These are phyloP conservation scores for Achroia grisella DNA, from an alignment of 1,140 invertebrate genomes.

Conservation along the genomic window DNA sequence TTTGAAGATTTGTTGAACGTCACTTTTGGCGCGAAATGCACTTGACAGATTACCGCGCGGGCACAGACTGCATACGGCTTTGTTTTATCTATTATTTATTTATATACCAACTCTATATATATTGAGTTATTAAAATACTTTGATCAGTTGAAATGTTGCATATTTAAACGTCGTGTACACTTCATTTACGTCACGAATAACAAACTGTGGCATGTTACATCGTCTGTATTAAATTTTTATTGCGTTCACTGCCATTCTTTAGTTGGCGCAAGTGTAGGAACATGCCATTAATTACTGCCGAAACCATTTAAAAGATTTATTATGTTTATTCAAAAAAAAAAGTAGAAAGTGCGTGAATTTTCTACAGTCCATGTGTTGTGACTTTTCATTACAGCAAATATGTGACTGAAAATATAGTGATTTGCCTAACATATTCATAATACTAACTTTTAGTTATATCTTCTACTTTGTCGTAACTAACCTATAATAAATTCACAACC, in stretches of 20 bases:
- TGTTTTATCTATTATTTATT: conserved; percentile 1
- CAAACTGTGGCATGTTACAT: conserved; percentile 46
- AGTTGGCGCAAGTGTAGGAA: conserved; percentile 38
- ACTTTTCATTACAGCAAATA: too few relatives aligned
- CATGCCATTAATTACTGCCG: conserved; percentile 55
- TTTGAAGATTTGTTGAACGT: conserved; percentile 59
- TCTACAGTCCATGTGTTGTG: too few relatives aligned
- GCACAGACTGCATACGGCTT: conserved; percentile 4
- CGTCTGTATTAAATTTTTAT: conserved; percentile 57
- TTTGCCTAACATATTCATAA: too few relatives aligned
- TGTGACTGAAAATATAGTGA: too few relatives aligned
- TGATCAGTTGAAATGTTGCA: neutral
- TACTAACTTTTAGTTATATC: too few relatives aligned
- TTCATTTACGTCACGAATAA: conserved; percentile 49
- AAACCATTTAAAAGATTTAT: conserved; percentile 62
- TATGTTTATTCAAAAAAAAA: conserved; percentile 39
- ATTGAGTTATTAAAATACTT: too few relatives aligned
- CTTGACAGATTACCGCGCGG: conserved; percentile 37
- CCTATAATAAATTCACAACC: too few relatives aligned
- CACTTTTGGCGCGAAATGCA: conserved; percentile 50
- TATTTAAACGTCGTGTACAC: conserved; percentile 13
- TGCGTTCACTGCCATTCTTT: conserved; percentile 48
- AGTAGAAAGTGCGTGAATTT: conserved; percentile 19
- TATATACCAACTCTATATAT: neutral
- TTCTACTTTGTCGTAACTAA: too few relatives aligned